These are phyloP conservation scores for Lithosia quadra DNA, from an alignment of 2,888 invertebrate species.

Conservation along the genomic window DNA sequence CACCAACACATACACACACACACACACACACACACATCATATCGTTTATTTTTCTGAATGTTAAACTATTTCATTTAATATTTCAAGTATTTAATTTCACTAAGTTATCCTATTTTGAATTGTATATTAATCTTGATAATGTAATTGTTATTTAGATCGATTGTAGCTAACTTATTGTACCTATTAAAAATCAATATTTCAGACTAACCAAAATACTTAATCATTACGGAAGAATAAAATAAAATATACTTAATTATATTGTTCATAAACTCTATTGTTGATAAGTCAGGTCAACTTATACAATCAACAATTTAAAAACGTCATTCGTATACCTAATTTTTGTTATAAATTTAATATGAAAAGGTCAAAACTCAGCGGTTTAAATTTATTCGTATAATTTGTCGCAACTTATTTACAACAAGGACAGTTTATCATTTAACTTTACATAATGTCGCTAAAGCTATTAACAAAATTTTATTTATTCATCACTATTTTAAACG, in stretches of 20 bases:
- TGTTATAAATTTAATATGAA: neutral
- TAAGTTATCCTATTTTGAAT: too few relatives aligned
- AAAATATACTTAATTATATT: neutral
- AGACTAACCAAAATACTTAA: neutral
- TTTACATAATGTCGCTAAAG: conserved; percentile 1
- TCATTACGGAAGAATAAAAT: neutral
- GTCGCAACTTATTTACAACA: neutral
- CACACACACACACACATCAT: too few relatives aligned
- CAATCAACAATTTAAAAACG: neutral
- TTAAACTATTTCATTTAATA: too few relatives aligned
- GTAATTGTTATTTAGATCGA: too few relatives aligned
- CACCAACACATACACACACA: too few relatives aligned
- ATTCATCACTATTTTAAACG: neutral
- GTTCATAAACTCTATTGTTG: neutral
- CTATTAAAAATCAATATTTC: neutral
- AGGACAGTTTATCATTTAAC: neutral
- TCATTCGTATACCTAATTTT: neutral
- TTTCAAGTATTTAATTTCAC: too few relatives aligned
- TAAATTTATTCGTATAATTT: conserved; percentile 2
- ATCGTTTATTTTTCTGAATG: too few relatives aligned
- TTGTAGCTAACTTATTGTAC: neutral
- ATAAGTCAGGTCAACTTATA: conserved; percentile 1
- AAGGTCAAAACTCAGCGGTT: neutral
- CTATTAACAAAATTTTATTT: conserved; percentile 1
- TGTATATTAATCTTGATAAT: too few relatives aligned